These are phyloP conservation scores for Otus sunia DNA, from an alignment of 2,113 vertebrate genomes.

Conservation along the genomic window DNA sequence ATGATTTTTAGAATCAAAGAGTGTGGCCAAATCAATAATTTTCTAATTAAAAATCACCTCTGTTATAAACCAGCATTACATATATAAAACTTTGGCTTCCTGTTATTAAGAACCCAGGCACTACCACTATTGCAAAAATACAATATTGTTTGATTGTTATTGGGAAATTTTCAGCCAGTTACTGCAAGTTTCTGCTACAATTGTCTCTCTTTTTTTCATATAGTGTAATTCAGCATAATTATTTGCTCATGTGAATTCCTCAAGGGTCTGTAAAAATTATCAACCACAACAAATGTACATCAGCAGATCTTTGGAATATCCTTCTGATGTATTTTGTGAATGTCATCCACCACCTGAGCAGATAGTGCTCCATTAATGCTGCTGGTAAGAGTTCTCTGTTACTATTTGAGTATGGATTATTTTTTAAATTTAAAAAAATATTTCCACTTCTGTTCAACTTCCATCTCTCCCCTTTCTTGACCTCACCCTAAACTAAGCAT, in stretches of 20 bases:
- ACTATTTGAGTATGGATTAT: not conserved
- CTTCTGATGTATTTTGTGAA: not conserved
- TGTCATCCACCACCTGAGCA: not conserved
- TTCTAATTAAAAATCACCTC: not conserved
- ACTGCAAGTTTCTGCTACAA: not conserved
- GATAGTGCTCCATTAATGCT: not conserved
- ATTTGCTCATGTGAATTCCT: not conserved
- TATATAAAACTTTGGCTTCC: not conserved
- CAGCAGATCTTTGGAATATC: not conserved
- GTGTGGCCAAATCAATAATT: not conserved
- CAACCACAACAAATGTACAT: not conserved
- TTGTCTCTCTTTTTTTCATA: not conserved
- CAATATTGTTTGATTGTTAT: not conserved
- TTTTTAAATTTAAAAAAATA: not conserved
- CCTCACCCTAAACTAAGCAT: not conserved
- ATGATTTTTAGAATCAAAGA: not conserved
- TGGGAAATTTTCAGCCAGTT: not conserved
- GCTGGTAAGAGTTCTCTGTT: not conserved
- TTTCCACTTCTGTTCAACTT: not conserved
- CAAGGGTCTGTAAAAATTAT: not conserved
- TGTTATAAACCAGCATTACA: not conserved
- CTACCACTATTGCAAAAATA: not conserved
- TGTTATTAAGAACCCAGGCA: not conserved
- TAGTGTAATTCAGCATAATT: slow-evolving; percentile 51
- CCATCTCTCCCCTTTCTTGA: not conserved